Conservation (phyloP, 2,797 vertebrate species). For the Astyanax mexicanus region DNA sequence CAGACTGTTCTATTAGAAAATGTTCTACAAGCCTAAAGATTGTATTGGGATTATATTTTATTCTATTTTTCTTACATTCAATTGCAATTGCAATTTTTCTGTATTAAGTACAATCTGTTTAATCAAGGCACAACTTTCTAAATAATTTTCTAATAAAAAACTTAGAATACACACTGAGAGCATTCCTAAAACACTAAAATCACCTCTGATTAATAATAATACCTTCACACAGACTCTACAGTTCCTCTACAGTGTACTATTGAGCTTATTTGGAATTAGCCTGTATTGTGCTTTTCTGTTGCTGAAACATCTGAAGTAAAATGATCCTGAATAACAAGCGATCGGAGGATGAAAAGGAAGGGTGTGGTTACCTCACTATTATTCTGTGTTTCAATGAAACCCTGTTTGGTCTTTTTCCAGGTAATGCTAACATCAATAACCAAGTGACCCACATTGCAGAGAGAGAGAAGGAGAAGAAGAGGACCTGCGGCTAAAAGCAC, state of each 20-base stretch:
- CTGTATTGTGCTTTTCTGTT: not conserved
- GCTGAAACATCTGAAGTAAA: conserved; percentile 1
- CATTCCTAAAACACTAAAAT: too few relatives aligned
- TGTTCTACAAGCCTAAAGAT: too few relatives aligned
- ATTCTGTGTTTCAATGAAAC: not conserved
- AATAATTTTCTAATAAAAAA: not conserved
- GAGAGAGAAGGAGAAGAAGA: conserved; percentile 2
- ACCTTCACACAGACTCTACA: not conserved
- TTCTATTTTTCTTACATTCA: not conserved
- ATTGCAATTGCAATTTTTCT: conserved; percentile 1
- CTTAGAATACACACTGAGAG: not conserved
- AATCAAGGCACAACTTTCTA: not conserved
- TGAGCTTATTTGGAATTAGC: not conserved
- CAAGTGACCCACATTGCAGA: conserved; percentile 34
- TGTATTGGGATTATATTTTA: not conserved
- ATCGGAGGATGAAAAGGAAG: not conserved
- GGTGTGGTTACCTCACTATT: too few relatives aligned
- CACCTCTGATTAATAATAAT: too few relatives aligned
- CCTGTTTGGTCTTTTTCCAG: not conserved
- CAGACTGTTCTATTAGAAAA: too few relatives aligned
- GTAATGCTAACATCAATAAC: conserved; percentile 42
- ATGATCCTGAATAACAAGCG: not conserved
- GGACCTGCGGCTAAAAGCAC: not conserved
- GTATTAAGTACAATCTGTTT: not conserved
- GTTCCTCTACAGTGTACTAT: not conserved